Evolutionary conservation across 53 echinoderm and acorn worm genomes (phyloP).

Genomic region (Echinometra lucunter): DNA sequence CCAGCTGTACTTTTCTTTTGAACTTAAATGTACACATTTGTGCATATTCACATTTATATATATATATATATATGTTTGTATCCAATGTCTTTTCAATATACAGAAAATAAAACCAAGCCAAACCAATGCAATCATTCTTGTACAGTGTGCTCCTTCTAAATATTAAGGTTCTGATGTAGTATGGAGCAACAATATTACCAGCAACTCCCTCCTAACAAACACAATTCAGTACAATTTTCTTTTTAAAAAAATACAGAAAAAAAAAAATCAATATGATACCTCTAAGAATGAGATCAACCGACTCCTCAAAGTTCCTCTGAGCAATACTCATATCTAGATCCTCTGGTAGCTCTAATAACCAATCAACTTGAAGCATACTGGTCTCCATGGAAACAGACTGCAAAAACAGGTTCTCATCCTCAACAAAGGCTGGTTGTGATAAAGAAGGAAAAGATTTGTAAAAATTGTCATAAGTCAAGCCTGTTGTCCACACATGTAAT

Average conservation of each 20-base stretch:
- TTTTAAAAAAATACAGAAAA: not conserved
- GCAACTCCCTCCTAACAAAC: no score
- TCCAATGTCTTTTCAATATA: no score
- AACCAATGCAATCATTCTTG: no score
- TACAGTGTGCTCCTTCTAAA: no score
- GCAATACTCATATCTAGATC: conserved; percentile 79
- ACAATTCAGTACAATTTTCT: not conserved
- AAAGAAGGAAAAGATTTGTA: no score
- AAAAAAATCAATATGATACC: conserved; percentile 60
- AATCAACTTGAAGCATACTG: conserved; percentile 78
- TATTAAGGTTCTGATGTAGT: no score
- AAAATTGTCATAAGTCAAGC: not conserved
- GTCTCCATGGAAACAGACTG: conserved; percentile 71
- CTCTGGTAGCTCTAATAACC: conserved; percentile 91
- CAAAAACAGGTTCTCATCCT: conserved; percentile 59
- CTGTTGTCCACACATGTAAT: not conserved
- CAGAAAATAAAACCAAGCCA: no score
- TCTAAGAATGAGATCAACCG: conserved; percentile 91
- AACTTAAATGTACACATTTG: no score
- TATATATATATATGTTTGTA: no score
- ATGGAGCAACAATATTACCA: no score
- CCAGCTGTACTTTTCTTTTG: no score
- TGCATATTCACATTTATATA: no score
- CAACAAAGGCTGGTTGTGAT: conserved; percentile 41
- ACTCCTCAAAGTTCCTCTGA: conserved; percentile 98